phyloP scores from a whole-genome alignment of 2,113 vertebrate species.

The Pandion haliaetus region DNA sequence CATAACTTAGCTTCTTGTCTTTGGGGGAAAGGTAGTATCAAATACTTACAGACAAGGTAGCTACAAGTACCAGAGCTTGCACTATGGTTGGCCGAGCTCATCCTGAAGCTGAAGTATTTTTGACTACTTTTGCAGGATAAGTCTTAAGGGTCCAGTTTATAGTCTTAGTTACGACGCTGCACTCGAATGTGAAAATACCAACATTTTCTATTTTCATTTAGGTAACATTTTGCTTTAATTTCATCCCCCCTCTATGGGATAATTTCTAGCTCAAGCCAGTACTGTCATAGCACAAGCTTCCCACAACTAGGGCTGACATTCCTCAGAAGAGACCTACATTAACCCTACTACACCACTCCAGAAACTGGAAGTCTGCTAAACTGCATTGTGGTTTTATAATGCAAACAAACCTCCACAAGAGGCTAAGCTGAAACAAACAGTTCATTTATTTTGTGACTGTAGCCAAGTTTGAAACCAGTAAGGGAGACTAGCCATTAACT shows the following conservation, averaged over 20 bases:
- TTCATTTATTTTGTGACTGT: constrained; percentile 28
- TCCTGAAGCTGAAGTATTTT: neutral
- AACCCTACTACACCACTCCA: neutral
- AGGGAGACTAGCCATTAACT: neutral
- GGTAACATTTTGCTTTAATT: neutral
- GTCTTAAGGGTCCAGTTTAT: neutral
- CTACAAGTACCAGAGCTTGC: neutral
- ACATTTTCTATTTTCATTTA: neutral
- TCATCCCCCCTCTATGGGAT: neutral
- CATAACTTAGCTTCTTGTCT: neutral
- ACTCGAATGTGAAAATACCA: neutral
- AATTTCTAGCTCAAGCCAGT: neutral
- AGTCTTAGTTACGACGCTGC: neutral
- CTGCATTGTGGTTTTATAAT: neutral
- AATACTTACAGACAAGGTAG: neutral
- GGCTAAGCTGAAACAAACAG: constrained; percentile 44
- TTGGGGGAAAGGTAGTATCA: neutral
- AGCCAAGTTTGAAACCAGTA: constrained; percentile 21
- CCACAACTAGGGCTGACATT: neutral
- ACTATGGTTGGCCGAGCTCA: neutral
- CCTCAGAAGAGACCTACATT: neutral
- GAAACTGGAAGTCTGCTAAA: neutral
- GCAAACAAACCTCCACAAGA: constrained; percentile 24
- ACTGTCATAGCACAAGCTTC: neutral
- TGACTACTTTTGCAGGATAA: neutral